Evolutionary conservation across 2,888 invertebrate genomes (phyloP).

Genomic region (Agrochola lota): DNA sequence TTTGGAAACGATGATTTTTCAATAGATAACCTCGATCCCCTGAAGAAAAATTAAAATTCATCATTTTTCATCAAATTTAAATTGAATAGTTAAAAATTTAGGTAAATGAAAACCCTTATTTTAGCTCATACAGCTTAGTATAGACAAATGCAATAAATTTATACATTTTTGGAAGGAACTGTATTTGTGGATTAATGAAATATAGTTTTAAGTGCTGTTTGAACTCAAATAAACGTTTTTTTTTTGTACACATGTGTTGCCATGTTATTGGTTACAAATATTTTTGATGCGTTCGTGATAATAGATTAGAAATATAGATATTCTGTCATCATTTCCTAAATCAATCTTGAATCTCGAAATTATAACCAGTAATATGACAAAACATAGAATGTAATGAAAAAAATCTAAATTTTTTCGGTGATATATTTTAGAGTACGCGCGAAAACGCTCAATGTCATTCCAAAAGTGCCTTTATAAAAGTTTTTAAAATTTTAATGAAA

Average conservation of each 20-base stretch:
- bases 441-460: constrained; percentile 88
- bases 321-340: constrained; percentile 57
- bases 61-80: constrained; percentile 64
- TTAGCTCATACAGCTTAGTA: constrained; percentile 79
- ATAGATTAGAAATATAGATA: constrained; percentile 74
- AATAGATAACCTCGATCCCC: constrained; percentile 97
- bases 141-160: constrained; percentile 78
- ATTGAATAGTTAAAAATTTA: constrained; percentile 75
- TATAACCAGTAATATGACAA: constrained; percentile 70
- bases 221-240: constrained; percentile 76
- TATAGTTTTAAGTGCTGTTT: constrained; percentile 78
- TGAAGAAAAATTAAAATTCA: constrained; percentile 92
- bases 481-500: constrained; percentile 57
- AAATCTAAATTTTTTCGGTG: constrained; percentile 71
- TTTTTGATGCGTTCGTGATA: constrained; percentile 81
- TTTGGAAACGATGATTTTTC: constrained; percentile 98
- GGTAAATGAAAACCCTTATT: constrained; percentile 74
- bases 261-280: constrained; percentile 86
- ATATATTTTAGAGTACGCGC: constrained; percentile 71
- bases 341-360: constrained; percentile 77
- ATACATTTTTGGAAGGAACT: constrained; percentile 62
- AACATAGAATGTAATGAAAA: constrained; percentile 63
- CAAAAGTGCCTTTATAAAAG: constrained; percentile 80
- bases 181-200: constrained; percentile 71
- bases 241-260: constrained; percentile 79